Base-by-base conservation (phyloP, 2,888 invertebrate genomes). In the Chloromyia formosa region DNA sequence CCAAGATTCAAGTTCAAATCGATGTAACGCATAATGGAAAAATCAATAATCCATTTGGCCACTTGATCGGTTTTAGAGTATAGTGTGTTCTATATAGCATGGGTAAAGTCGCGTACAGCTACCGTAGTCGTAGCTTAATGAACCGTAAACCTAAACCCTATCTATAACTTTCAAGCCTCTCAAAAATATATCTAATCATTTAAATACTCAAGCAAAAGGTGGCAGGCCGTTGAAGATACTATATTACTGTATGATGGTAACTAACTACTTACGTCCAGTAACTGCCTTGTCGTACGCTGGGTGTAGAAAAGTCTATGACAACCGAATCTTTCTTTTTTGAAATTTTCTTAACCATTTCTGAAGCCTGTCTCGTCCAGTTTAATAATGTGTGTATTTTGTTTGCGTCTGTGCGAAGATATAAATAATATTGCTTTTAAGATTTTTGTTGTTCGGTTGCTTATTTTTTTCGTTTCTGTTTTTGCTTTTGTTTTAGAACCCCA, bases 31-130 rank as follows among this genome's bases (percentile, higher is more conserved):
- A 61, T 61, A 61, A 61, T 61, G 61, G 61, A 61, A 61, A 61
- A 61, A 61, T 61, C 61, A 61, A 61, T 61, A 61, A 61, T 35
- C 61, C 61, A 61, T 61, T 61, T 61, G 61, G 61, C 61, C 61
- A 61, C 61, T 61, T 61, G 61, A 61, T 61, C 61, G 61, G 61
- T 20, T n/a, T n/a, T n/a, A n/a, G n/a, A 61, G 61, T 61, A 61
- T 7, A 35, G 27, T 7, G 27, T 35, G 27, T 35, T 35, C 27
- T 35, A 35, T 35, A 35, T 35, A 35, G 27, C 7, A 10, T 49
- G 16, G 49, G 49, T n/a, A 49, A 49, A 3, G 49, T n/a, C 16
- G 49, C 49, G 12, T n/a, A 2, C 49, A n/a, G 14, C 12, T 49
- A 49, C 49, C 16, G 27, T 35, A 35, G 27, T 35, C n/a, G 27